phyloP scores from a whole-genome alignment of 2,113 vertebrate genomes.

The Willisornis vidua region DNA sequence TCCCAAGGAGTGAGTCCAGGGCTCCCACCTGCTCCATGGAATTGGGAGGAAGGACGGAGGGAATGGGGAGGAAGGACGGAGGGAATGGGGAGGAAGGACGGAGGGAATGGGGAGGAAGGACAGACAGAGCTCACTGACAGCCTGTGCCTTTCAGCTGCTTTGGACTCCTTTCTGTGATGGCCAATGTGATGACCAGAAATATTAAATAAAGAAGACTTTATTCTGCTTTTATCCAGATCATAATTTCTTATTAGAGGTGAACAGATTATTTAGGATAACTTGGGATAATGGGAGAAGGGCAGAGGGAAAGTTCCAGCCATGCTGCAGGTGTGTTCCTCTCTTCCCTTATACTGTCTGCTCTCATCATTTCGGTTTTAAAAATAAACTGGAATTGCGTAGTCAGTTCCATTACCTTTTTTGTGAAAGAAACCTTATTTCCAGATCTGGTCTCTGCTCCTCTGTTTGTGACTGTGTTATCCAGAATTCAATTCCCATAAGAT shows the following conservation, averaged over 20 bases:
- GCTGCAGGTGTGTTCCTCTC: not conserved
- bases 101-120: too few species aligned
- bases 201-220: not conserved
- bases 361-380: constrained; percentile 10
- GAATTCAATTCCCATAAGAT: not conserved
- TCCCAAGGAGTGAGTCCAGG: not conserved
- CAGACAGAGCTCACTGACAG: not conserved
- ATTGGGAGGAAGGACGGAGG: too few species aligned
- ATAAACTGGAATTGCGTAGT: not conserved
- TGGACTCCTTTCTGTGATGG: not conserved
- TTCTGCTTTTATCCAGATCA: not conserved
- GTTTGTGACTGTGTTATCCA: not conserved
- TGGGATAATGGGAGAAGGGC: not conserved
- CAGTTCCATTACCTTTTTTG: not conserved
- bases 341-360: not conserved
- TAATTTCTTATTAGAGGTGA: not conserved
- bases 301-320: not conserved
- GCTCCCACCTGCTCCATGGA: not conserved
- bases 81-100: too few species aligned
- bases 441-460: not conserved
- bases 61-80: too few species aligned
- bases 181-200: not conserved
- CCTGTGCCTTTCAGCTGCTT: not conserved
- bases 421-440: constrained; percentile 19
- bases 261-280: not conserved